Base-by-base conservation (phyloP, 2,888 invertebrate species). In the Dynastes tityus region DNA sequence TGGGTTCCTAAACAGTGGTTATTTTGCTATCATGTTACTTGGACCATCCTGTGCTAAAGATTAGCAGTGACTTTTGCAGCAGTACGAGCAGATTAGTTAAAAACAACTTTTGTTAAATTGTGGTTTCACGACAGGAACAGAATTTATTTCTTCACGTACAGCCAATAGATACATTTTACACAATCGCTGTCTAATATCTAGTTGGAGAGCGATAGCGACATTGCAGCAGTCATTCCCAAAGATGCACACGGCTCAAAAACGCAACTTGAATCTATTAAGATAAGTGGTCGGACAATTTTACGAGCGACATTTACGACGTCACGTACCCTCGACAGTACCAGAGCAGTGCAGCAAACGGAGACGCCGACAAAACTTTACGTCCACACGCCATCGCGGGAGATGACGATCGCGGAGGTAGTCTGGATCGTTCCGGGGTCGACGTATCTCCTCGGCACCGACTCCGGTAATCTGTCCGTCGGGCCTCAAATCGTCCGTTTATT, bases 401-500 rank as follows among this genome's bases (percentile, higher is more conserved):
- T 45, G 45, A 45, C 45, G 45, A 45, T 45, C 45, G 8, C 9
- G 45, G 45, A 45, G 45, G 45, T 11, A 8, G 8, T 9, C 40
- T 5, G 40, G 40, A 8, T 8, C 40, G 40, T 40, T 45, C 11
- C 45, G 45, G 8, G 45, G 45, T 45, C 45, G 45, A 37, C 68
- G n/a, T 58, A 53, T 58, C 51, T 68, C 45, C 37, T 37, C 68
- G 22, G 68, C 40, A 68, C 58, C 77, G 77, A 63, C 58, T 49
- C 49, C 75, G 61, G 80, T 76, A 80, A 79, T 80, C 79, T 78
- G 80, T 79, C 73, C 71, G 79, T 67, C 65, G 61, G 40, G 45
- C 77, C 77, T 29, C 68, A 70, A 68, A 68, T 68, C 68, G 68
- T 27, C 53, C 80, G 81, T 79, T 80, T 81, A 80, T 83, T 83